Evolutionary conservation across 1,140 invertebrate species (phyloP).

Genomic region (Caerostris darwini): DNA sequence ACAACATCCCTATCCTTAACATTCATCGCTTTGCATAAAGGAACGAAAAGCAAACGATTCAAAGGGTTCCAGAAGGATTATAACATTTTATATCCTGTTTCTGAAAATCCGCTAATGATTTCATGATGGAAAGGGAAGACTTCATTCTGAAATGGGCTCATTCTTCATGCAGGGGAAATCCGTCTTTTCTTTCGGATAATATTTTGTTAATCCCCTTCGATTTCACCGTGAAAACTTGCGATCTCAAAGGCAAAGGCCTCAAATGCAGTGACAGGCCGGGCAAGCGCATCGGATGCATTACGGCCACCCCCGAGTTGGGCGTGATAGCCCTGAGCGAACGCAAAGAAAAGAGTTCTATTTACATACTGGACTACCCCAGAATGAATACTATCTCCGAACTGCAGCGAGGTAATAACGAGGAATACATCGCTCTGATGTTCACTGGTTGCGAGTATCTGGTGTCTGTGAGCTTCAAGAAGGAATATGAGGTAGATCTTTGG

Average conservation of each 20-base stretch:
- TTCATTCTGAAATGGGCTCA: constrained; percentile 53
- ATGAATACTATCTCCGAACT: not conserved
- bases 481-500: constrained; percentile 39
- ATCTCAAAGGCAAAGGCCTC: not conserved
- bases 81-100: too few relatives aligned
- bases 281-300: constrained; percentile 27
- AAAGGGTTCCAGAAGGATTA: too few relatives aligned
- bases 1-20: too few relatives aligned
- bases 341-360: not conserved
- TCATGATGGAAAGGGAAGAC: not conserved
- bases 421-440: not conserved
- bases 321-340: constrained; percentile 27
- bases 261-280: not conserved
- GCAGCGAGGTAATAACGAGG: not conserved
- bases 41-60: too few relatives aligned
- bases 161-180: not conserved
- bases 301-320: not conserved
- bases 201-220: constrained; percentile 22
- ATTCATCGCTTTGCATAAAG: too few relatives aligned
- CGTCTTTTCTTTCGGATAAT: not conserved
- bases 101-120: too few relatives aligned
- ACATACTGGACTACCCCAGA: constrained; percentile 15
- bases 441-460: constrained; percentile 12
- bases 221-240: not conserved
- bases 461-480: not conserved